A percentile compares a stretch with the other conserved stretches of the same genome.
Conservation (phyloP, 2,888 invertebrate genomes). For the Xestia ashworthii region DNA sequence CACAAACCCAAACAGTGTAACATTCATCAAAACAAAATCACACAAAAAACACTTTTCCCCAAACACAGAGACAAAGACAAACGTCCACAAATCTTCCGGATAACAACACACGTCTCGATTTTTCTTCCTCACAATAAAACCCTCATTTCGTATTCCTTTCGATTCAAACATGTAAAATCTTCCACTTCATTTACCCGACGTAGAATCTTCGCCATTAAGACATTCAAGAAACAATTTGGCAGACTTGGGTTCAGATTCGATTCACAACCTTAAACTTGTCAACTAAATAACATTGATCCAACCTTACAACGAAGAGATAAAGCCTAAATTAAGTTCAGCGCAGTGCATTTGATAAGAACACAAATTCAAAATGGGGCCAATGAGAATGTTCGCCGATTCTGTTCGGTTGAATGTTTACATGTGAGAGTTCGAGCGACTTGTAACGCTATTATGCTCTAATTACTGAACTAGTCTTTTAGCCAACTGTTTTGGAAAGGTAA, state of each 20-base stretch:
- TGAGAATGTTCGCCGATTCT: slow-evolving; percentile 65
- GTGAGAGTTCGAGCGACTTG: slow-evolving; percentile 53
- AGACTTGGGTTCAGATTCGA: slow-evolving; percentile 60
- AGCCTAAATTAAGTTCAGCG: slow-evolving; percentile 32
- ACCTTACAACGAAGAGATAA: slow-evolving; percentile 3
- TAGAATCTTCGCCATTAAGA: slow-evolving; percentile 73
- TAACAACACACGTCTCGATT: slow-evolving; percentile 60
- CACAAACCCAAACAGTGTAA: neutral
- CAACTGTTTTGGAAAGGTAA: slow-evolving; percentile 35
- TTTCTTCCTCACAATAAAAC: slow-evolving; percentile 55
- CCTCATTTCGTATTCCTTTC: slow-evolving; percentile 67
- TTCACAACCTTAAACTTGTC: slow-evolving; percentile 43
- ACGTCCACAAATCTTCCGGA: slow-evolving; percentile 42
- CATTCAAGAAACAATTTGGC: slow-evolving; percentile 78
- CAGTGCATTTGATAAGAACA: slow-evolving; percentile 2
- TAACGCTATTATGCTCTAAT: slow-evolving; percentile 49
- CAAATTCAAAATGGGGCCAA: slow-evolving; percentile 60
- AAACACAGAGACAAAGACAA: slow-evolving; percentile 47
- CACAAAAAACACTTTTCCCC: slow-evolving; percentile 5
- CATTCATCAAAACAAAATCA: slow-evolving; percentile 11
- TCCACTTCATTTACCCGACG: slow-evolving; percentile 74
- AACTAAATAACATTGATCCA: neutral
- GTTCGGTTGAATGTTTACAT: slow-evolving; percentile 64
- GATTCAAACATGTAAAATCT: slow-evolving; percentile 70
- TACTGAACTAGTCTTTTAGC: slow-evolving; percentile 43